Evolutionary conservation across 2,113 vertebrate species (phyloP).

Genomic region (Ophiodon elongatus): DNA sequence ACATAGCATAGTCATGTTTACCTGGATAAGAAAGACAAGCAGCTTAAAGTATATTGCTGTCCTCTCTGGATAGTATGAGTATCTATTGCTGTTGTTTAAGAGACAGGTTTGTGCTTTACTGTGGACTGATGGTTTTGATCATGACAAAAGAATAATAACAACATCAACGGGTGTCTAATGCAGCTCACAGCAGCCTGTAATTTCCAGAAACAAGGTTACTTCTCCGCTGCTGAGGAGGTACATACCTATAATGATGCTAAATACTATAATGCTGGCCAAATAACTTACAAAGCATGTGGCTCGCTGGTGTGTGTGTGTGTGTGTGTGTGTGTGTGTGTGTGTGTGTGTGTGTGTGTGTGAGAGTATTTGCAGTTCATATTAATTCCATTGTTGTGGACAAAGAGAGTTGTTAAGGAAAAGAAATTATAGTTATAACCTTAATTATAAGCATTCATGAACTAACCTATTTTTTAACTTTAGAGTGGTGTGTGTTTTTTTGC

Average conservation of each 20-base stretch:
- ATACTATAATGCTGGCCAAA: conserved; percentile 7
- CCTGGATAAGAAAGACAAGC: conserved; percentile 4
- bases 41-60: neutral
- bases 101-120: conserved; percentile 11
- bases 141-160: conserved; percentile 19
- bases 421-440: neutral
- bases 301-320: conserved; percentile 14
- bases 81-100: neutral
- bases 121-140: conserved; percentile 15
- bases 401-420: neutral
- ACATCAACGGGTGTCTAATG: conserved; percentile 16
- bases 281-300: conserved; percentile 18
- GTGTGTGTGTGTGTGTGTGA: neutral
- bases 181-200: conserved; percentile 13
- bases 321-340: neutral
- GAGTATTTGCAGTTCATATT: neutral
- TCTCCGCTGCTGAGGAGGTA: conserved; percentile 23
- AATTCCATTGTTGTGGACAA: neutral
- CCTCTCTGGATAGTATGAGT: neutral
- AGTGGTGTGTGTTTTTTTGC: neutral
- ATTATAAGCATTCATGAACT: neutral
- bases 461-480: neutral
- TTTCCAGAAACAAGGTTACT: conserved; percentile 37
- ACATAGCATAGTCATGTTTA: conserved; percentile 14
- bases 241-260: conserved; percentile 31